These are phyloP conservation scores for Ageneiosus marmoratus DNA, from an alignment of 2,113 vertebrate species.

Conservation along the genomic window DNA sequence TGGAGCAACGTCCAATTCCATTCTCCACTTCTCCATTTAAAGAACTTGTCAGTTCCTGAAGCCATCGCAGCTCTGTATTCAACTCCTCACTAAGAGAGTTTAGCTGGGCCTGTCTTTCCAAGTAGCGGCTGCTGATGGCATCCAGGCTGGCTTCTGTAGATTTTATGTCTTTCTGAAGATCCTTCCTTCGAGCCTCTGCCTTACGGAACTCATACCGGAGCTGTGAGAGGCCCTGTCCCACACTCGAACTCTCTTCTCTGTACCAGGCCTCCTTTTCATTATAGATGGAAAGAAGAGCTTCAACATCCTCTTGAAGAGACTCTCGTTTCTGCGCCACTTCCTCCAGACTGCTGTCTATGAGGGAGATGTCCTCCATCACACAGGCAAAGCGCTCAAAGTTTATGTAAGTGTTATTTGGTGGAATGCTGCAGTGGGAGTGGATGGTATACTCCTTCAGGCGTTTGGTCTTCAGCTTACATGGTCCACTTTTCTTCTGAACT, in stretches of 20 bases:
- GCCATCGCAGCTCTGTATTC: conserved; percentile 78
- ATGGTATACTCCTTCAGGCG: conserved; percentile 86
- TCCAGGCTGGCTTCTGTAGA: conserved; percentile 66
- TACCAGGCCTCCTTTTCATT: conserved; percentile 87
- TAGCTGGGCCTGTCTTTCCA: conserved; percentile 75
- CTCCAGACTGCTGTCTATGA: conserved; percentile 65
- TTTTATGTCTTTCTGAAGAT: conserved; percentile 76
- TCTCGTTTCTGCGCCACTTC: conserved; percentile 66
- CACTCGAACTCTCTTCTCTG: conserved; percentile 77
- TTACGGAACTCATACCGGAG: conserved; percentile 81
- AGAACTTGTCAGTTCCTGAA: conserved; percentile 77
- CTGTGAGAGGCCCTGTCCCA: conserved; percentile 81
- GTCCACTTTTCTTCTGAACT: conserved; percentile 70
- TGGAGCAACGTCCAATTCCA: conserved; percentile 56
- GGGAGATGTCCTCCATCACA: conserved; percentile 77
- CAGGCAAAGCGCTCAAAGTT: conserved; percentile 84
- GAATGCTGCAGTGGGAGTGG: conserved; percentile 84
- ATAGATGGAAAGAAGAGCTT: conserved; percentile 83
- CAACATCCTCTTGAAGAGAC: conserved; percentile 81
- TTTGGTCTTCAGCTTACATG: conserved; percentile 81
- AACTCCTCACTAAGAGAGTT: conserved; percentile 79
- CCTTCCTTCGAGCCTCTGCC: conserved; percentile 75
- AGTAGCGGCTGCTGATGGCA: conserved; percentile 66
- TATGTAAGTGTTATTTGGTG: conserved; percentile 85
- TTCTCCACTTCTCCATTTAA: conserved; percentile 66